Percentiles rank a stretch among this genome's conserved stretches.
phyloP scores from a whole-genome alignment of 2,113 vertebrate genomes.

The Trichechus manatus region DNA sequence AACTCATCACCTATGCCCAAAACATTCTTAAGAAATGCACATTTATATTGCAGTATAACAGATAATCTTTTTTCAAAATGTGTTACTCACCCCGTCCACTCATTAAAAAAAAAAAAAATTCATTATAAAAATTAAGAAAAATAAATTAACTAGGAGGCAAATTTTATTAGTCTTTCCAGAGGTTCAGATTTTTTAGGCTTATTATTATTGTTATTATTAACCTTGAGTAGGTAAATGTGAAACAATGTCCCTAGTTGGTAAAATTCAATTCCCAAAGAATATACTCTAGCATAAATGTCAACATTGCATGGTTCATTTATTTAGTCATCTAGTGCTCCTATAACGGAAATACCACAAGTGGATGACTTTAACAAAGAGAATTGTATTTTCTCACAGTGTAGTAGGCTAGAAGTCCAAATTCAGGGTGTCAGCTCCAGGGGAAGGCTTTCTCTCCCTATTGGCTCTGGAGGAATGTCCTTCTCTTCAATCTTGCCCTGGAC shows the following conservation, averaged over 20 bases:
- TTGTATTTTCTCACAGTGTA: too few species aligned
- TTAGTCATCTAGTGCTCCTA: neutral
- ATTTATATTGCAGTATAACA: neutral
- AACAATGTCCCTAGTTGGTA: neutral
- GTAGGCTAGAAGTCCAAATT: too few species aligned
- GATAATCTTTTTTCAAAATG: neutral
- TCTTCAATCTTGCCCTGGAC: too few species aligned
- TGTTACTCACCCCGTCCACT: neutral
- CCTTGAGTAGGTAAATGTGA: neutral
- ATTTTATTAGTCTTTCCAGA: slow-evolving; percentile 14
- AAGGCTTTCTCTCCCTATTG: too few species aligned
- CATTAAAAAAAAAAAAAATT: neutral
- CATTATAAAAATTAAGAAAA: neutral
- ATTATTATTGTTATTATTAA: neutral
- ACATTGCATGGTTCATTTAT: neutral
- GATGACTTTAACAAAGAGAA: too few species aligned
- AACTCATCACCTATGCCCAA: neutral
- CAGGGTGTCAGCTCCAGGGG: too few species aligned
- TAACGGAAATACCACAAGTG: too few species aligned
- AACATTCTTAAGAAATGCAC: neutral
- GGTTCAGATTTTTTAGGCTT: neutral
- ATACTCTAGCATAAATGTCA: neutral
- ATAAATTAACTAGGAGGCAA: neutral
- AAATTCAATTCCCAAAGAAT: neutral
- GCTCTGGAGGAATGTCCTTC: too few species aligned